phyloP scores from a whole-genome alignment of 64 coral and sea anemone genomes.

The Dendronephthya gigantea region DNA sequence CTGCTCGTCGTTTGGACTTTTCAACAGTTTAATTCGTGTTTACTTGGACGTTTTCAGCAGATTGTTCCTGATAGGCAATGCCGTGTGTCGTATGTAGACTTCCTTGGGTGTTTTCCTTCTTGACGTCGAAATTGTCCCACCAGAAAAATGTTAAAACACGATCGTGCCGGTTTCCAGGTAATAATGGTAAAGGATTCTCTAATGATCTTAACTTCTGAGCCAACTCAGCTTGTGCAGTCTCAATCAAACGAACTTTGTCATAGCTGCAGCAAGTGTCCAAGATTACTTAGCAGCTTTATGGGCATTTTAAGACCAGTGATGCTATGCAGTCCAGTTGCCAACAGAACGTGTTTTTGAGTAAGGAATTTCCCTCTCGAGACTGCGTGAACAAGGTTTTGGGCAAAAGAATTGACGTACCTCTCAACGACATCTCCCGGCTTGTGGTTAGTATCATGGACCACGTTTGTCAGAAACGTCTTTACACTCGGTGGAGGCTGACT shows the following conservation, averaged over 20 bases:
- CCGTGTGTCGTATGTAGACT: neutral
- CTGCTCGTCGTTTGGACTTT: neutral
- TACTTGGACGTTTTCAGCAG: neutral
- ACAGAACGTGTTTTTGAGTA: neutral
- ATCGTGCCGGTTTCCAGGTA: neutral
- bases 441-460: neutral
- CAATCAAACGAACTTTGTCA: neutral
- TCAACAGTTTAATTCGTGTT: neutral
- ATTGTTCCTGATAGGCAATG: neutral
- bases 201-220: neutral
- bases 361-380: neutral
- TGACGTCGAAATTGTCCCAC: neutral
- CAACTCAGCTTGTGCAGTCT: neutral
- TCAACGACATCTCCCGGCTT: neutral
- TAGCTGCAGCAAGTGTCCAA: neutral
- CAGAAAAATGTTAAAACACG: neutral
- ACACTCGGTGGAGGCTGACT: neutral
- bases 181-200: neutral
- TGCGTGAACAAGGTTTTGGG: neutral
- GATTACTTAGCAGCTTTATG: neutral
- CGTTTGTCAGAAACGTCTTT: neutral
- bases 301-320: neutral
- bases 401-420: neutral
- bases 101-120: neutral
- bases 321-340: neutral